Evolutionary conservation across 37 sponge, comb jelly and placozoan genomes (phyloP), one percentile per base, ranked within the genome.

Genomic region (Cliona cf. orientalis): DNA sequence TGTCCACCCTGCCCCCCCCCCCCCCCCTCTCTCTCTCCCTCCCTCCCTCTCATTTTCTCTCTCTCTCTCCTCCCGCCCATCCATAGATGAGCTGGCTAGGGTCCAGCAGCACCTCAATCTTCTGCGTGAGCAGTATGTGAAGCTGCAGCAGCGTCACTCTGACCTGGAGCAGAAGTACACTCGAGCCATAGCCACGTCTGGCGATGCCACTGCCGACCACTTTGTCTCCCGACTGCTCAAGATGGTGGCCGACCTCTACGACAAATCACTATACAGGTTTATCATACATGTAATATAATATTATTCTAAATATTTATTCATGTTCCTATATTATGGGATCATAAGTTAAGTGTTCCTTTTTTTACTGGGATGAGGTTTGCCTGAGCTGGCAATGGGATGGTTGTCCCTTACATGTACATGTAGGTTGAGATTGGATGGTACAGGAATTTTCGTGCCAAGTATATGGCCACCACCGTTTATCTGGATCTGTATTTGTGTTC

Each of bases 61-160:
- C 22, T 70, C 21, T 70, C 42, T 70, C 45, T 70, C 22, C 29
- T n/a, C 55, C 61, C 6, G 49, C 81, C n/a, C n/a, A n/a, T n/a
- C n/a, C n/a, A n/a, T n/a, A n/a, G 92, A 63, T 39, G 94, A 96
- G 65, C 86, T 60, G 12, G 90, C 77, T 3, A 97, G 91, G 81
- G 69, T 91, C 32, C 95, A 97, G 79, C 87, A 91, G 43, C 95
- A 97, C 75, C 85, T 97, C 61, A 72, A 82, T 31, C 92, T 97
- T 42, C 87, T 97, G 73, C 83, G 86, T 40, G 95, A 94, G 85
- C 87, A 97, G 87, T 94, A 97, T 76, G 84, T 82, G 37, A 94
- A 91, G 81, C 90, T 97, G 32, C 97, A 97, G 74, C 84, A 83
- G 46, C 84, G 80, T 35, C 80, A 91, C 58, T 68, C 71, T 11